phyloP scores from a whole-genome alignment of 1,140 invertebrate genomes.

The Drosophila ironensis region DNA sequence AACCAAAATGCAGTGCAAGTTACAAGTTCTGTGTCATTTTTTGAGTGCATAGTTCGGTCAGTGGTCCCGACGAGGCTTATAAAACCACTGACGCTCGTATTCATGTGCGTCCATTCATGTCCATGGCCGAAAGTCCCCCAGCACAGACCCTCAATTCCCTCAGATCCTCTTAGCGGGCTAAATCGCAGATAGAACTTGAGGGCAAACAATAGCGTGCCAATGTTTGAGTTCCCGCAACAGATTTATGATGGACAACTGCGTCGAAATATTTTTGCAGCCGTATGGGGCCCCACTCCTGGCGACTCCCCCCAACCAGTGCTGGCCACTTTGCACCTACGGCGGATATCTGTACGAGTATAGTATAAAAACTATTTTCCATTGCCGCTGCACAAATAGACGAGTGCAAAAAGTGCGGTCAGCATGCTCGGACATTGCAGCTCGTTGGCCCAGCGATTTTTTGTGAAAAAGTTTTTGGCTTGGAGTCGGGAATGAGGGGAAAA shows the following conservation, averaged over 20 bases:
- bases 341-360: background rate
- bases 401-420: background rate
- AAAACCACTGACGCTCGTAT: constrained; percentile 12
- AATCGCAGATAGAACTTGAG: constrained; percentile 50
- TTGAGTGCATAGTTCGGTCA: constrained; percentile 3
- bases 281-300: background rate
- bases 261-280: constrained; percentile 57
- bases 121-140: background rate
- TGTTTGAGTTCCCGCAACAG: constrained; percentile 50
- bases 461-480: constrained; percentile 52
- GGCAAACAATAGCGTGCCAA: constrained; percentile 42
- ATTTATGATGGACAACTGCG: constrained; percentile 69
- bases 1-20: too few relatives aligned
- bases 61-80: constrained; percentile 21
- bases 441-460: constrained; percentile 39
- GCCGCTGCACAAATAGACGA: constrained; percentile 27
- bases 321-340: constrained; percentile 53
- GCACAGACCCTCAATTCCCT: constrained; percentile 2
- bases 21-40: too few relatives aligned
- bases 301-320: background rate
- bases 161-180: constrained; percentile 38
- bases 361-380: constrained; percentile 55
- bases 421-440: constrained; percentile 11
- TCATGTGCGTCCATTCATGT: background rate
- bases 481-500: constrained; percentile 12